Evolutionary conservation across 2,797 vertebrate species (phyloP).

Genomic region (Hemibagrus guttatus): DNA sequence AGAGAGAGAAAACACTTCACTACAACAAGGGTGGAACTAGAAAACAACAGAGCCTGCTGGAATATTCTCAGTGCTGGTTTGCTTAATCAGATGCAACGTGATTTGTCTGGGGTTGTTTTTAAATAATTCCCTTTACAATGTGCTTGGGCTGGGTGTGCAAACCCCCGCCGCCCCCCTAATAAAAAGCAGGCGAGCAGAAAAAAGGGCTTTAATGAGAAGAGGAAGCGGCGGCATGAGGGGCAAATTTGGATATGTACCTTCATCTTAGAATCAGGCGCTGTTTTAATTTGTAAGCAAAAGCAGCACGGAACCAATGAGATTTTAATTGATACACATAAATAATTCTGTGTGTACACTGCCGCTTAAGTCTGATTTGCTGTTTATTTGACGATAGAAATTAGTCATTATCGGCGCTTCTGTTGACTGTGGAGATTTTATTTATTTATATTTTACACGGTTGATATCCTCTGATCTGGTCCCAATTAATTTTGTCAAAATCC

Average conservation of each 20-base stretch:
- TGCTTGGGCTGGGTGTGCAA: conserved; percentile 58
- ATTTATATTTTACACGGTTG: conserved; percentile 75
- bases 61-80: conserved; percentile 65
- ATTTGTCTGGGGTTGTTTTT: conserved; percentile 72
- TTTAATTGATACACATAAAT: conserved; percentile 94
- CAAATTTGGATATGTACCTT: conserved; percentile 75
- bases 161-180: conserved; percentile 47
- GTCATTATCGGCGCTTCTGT: conserved; percentile 77
- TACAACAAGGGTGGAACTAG: conserved; percentile 39
- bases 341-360: conserved; percentile 88
- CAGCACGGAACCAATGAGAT: conserved; percentile 87
- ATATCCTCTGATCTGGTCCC: conserved; percentile 76
- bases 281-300: conserved; percentile 80
- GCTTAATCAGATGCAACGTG: conserved; percentile 74
- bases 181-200: conserved; percentile 57
- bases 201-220: conserved; percentile 67
- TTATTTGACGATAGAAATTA: conserved; percentile 80
- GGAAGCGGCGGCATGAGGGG: conserved; percentile 65
- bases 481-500: conserved; percentile 79
- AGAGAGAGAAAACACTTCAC: conserved; percentile 40
- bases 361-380: conserved; percentile 83
- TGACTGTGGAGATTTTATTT: conserved; percentile 78
- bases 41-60: conserved; percentile 64
- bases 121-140: conserved; percentile 68
- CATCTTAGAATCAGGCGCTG: conserved; percentile 75